phyloP scores from a whole-genome alignment of 2,797 vertebrate genomes.

The Clamator glandarius region DNA sequence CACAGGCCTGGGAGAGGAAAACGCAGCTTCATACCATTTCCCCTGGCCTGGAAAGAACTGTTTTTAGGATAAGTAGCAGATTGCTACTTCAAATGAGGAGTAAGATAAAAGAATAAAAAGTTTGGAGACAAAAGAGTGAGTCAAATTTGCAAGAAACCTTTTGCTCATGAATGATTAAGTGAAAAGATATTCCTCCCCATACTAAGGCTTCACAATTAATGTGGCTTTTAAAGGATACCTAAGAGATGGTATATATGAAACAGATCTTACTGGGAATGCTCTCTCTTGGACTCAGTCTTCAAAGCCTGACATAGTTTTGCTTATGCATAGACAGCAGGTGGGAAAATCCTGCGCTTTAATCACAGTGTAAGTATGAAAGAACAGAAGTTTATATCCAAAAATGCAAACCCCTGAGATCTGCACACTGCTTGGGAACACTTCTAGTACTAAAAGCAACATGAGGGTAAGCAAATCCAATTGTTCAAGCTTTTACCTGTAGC shows the following conservation, averaged over 20 bases:
- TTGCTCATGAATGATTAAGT: slow-evolving; percentile 57
- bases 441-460: background rate
- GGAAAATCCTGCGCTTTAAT: background rate
- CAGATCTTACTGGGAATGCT: background rate
- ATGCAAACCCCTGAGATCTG: background rate
- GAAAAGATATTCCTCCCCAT: slow-evolving; percentile 26
- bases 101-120: background rate
- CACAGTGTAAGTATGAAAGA: background rate
- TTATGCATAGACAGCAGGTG: background rate
- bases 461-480: background rate
- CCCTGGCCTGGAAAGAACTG: slow-evolving; percentile 44
- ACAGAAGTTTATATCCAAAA: background rate
- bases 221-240: slow-evolving; percentile 20
- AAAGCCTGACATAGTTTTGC: background rate
- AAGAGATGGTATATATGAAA: slow-evolving; percentile 1
- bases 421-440: background rate
- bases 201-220: slow-evolving; percentile 40
- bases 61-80: slow-evolving; percentile 59
- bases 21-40: slow-evolving; percentile 53
- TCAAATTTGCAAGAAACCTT: slow-evolving; percentile 49
- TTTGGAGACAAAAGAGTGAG: slow-evolving; percentile 21
- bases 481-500: background rate
- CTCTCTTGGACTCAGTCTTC: background rate
- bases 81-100: slow-evolving; percentile 46
- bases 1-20: slow-evolving; percentile 6